These are phyloP conservation scores for Labia minor DNA, from an alignment of 2,888 invertebrate genomes.

Conservation along the genomic window DNA sequence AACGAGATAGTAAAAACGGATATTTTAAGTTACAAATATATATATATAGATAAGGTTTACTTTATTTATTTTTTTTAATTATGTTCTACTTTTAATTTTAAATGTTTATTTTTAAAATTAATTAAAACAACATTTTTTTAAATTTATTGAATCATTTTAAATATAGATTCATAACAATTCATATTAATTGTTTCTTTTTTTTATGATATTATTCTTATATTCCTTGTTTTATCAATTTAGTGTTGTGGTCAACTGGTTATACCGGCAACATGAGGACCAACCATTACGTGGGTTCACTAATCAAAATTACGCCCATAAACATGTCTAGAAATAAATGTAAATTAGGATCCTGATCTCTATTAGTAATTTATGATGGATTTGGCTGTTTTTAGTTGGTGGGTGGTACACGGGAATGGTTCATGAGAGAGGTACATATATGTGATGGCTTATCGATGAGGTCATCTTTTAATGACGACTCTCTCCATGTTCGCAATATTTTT, in stretches of 20 bases:
- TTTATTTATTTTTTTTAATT: no score
- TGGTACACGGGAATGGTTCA: no score
- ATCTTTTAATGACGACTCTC: neutral
- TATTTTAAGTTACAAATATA: no score
- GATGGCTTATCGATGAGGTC: neutral
- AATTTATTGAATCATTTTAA: no score
- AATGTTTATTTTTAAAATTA: no score
- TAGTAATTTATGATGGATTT: slow-evolving; percentile 13
- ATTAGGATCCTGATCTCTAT: slow-evolving; percentile 13
- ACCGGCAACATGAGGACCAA: neutral
- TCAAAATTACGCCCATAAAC: slow-evolving; percentile 4
- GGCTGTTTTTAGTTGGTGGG: neutral
- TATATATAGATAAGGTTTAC: no score
- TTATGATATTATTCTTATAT: no score
- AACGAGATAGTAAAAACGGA: no score
- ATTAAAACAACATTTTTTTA: no score
- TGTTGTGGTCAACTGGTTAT: neutral
- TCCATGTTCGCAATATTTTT: neutral
- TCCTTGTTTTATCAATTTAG: neutral
- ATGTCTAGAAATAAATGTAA: neutral
- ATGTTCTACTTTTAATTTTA: no score
- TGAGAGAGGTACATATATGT: neutral
- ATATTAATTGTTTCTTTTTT: no score
- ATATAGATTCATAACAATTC: no score
- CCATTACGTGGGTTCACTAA: neutral